These are phyloP conservation scores for Ursus arctos DNA, from an alignment of 2,113 vertebrate species.

Conservation along the genomic window DNA sequence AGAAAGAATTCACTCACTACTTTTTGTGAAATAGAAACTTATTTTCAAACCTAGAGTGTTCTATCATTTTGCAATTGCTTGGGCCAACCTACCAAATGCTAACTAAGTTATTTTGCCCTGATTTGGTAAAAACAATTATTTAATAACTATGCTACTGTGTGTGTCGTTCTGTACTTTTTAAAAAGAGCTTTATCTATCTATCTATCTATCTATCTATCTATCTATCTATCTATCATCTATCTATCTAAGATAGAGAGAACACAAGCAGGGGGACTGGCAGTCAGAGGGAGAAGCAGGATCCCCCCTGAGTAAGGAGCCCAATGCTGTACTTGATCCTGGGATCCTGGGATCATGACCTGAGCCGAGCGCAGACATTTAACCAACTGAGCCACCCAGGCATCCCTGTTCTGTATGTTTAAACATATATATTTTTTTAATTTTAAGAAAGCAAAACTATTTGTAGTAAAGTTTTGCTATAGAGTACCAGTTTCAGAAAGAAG, in stretches of 20 bases:
- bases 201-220: not conserved
- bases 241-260: no score
- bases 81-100: not conserved
- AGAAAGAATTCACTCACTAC: not conserved
- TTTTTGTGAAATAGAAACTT: not conserved
- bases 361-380: not conserved
- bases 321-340: not conserved
- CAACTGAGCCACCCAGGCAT: not conserved
- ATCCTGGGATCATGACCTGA: not conserved
- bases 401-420: not conserved
- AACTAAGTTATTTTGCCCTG: not conserved
- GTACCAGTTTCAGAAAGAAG: not conserved
- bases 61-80: not conserved
- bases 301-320: not conserved
- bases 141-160: not conserved
- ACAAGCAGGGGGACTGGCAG: not conserved
- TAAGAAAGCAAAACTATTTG: not conserved
- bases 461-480: not conserved
- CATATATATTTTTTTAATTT: not conserved
- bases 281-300: no score
- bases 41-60: not conserved
- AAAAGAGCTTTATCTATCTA: not conserved
- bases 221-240: no score
- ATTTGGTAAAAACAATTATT: not conserved
- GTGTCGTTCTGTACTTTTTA: not conserved